A percentile compares a stretch with the other conserved stretches of the same genome.
Evolutionary conservation across 2,113 vertebrate species (phyloP).

Genomic region (Myiagra hebetior): DNA sequence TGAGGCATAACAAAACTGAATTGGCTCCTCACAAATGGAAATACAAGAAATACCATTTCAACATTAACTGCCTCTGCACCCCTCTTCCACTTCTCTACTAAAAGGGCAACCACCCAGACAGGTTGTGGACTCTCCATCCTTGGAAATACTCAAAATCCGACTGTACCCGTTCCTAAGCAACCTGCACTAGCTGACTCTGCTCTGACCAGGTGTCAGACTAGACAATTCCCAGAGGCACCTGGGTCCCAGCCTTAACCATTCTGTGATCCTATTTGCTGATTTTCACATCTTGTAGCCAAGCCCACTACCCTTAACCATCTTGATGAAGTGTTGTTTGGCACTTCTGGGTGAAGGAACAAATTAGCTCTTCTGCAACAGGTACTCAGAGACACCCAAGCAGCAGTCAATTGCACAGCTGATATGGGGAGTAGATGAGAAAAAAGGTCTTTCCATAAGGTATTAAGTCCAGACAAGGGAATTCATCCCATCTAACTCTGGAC

Average conservation of each 20-base stretch:
- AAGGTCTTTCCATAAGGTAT: neutral
- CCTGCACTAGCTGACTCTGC: neutral
- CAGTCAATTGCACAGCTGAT: neutral
- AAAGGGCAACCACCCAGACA: neutral
- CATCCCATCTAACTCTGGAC: neutral
- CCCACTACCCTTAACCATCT: neutral
- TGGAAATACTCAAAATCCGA: neutral
- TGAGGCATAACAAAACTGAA: neutral
- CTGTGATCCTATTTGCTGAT: neutral
- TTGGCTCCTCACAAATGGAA: neutral
- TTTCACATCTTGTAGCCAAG: neutral
- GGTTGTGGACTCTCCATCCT: neutral
- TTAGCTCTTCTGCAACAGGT: neutral
- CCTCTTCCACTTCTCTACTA: neutral
- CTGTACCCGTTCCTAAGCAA: neutral
- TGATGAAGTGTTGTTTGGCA: neutral
- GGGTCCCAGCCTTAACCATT: neutral
- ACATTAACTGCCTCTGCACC: accelerated
- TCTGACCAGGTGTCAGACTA: neutral
- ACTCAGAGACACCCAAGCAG: neutral
- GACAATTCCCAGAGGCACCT: neutral
- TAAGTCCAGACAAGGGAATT: neutral
- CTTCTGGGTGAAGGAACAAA: neutral
- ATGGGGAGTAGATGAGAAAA: neutral
- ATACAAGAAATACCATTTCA: neutral